Evolutionary conservation across 2,888 invertebrate genomes (phyloP), one percentile per base, ranked within the genome.

Genomic region (Seladonia tumulorum): DNA sequence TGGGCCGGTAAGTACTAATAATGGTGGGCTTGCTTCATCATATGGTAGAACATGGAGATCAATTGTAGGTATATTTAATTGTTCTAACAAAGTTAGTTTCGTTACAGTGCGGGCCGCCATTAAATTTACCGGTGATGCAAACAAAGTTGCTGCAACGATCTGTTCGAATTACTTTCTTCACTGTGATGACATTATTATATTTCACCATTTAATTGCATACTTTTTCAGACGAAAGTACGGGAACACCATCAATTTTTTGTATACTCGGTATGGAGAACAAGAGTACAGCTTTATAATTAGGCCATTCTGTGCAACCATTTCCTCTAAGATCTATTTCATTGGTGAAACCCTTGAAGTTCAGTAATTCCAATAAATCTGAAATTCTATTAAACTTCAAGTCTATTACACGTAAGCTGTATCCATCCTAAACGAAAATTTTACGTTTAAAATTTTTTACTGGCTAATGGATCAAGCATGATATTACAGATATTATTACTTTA

Each of bases 1-100:
- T 12, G 95, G 95, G 25, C 96, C 95, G 29, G 95, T 95, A 22
- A 96, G 90, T 53, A 95, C 91, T 5, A 96, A 92, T 39, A 95
- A 91, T 2, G 95, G 94, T n/a, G 94, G 94, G 10, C 93, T 92
- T 2, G 92, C 85, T 83, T 94, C 89, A 81, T 95, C 95, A 70
- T 93, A 94, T 4, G 95, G 95, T 29, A 92, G 85, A 22, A 95
- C 90, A 76, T 95, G 93, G 18, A 89, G 82, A 75, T 93, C 94
- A 75, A 95, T 93, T 66, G 92, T 90, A 0, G 94, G 94, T 42
- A 87, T 89, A 79, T 93, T 94, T 77, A 95, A 88, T 86, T 95
- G 93, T 77, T 95, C 94, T 57, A 95, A 82, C 35, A 95, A 90
- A 29, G 92, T 92, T 53, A 95, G 84, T 83, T 93, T 93, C 0